Percentiles rank a stretch among this genome's conserved stretches.
These are phyloP conservation scores for Diaprepes abbreviatus DNA, from an alignment of 2,888 invertebrate genomes.

Conservation along the genomic window DNA sequence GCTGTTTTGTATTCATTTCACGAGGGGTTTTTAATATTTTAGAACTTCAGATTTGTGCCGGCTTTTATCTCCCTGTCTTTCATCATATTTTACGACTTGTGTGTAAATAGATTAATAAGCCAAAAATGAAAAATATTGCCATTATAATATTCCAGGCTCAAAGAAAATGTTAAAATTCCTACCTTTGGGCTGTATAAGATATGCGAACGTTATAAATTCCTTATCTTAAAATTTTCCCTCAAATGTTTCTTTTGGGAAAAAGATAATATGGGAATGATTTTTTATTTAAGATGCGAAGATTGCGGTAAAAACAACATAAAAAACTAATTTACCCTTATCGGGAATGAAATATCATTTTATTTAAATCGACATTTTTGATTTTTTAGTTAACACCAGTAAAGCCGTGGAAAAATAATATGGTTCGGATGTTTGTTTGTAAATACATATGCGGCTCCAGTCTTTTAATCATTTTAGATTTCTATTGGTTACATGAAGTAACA, in stretches of 20 bases:
- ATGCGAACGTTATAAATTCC: constrained; percentile 35
- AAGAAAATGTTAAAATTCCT: constrained; percentile 30
- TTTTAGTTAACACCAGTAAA: no score
- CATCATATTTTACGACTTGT: constrained; percentile 44
- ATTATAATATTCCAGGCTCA: constrained; percentile 31
- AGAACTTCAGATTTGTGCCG: constrained; percentile 46
- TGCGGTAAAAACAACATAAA: constrained; percentile 26
- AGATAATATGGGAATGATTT: constrained; percentile 30
- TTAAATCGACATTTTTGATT: no score
- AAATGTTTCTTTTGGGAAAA: constrained; percentile 29
- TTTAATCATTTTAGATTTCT: no score
- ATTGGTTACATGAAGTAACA: no score
- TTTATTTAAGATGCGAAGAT: constrained; percentile 33
- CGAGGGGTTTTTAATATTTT: constrained; percentile 47
- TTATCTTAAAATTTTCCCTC: constrained; percentile 32
- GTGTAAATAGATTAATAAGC: constrained; percentile 49
- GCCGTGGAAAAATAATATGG: no score
- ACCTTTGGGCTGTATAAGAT: constrained; percentile 34
- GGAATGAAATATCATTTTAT: neutral
- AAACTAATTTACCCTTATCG: constrained; percentile 16
- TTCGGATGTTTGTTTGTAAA: no score
- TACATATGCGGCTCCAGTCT: no score
- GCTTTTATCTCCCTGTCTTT: constrained; percentile 44
- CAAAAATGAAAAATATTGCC: constrained; percentile 41
- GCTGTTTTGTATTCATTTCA: constrained; percentile 43